Evolutionary conservation across 2,888 invertebrate genomes (phyloP), one percentile per base, ranked within the genome.

Genomic region (Pteria penguin): DNA sequence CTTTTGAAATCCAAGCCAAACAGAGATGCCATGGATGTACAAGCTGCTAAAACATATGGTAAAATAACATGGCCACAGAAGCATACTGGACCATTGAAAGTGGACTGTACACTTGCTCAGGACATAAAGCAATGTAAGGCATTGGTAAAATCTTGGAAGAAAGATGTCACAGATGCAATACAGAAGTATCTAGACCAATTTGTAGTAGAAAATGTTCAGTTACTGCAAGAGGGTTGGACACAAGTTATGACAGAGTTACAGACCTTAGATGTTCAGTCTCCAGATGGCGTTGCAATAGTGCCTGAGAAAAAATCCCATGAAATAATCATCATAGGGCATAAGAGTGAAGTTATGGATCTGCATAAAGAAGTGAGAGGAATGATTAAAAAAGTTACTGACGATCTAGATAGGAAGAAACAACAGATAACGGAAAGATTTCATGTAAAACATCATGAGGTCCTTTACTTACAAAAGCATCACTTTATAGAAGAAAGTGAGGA

Each of bases 41-140:
- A 68, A 32, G 26, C 68, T 22, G 27, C 33, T 8, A 26, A 68
- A 5, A 11, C 45, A 1, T 32, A 68, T 62, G 72, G 54, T 1
- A 57, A 62, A 63, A 58, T 76, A n/a, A 32, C 5, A 45, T 76
- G 72, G 72, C 76, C 76, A 36, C 8, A 32, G n/a, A 32, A 55
- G 26, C 18, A 31, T 22, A 11, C 58, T n/a, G 58, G 36, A 14
- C 45, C 52, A 24, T 32, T 55, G 11, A 62, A 45, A 14, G 27
- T 72, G 22, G 68, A 67, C 4, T 63, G 68, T 18, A 58, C 52
- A 0, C n/a, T 68, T 11, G 58, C 45, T 14, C 68, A 62, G 14
- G 58, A 62, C 32, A 57, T 55, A 1, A 52, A 66, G 33, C 57
- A 76, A 26, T 69, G 62, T 36, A 58, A 31, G n/a, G 62, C 62